These are phyloP conservation scores for Hylomyscus alleni DNA, from an alignment of 2,797 vertebrate species.

Conservation along the genomic window DNA sequence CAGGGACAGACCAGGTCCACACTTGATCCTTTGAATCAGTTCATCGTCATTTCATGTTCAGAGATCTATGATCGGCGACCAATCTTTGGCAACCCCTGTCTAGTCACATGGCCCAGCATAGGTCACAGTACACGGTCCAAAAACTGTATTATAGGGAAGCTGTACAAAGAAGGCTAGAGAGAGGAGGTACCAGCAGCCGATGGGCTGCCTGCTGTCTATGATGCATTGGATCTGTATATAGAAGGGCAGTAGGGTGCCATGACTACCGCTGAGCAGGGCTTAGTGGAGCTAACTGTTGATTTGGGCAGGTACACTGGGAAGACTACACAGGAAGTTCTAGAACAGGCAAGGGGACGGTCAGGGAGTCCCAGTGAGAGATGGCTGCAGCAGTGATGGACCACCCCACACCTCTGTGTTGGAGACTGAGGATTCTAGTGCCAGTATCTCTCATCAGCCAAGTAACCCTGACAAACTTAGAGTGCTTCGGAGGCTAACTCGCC, in stretches of 20 bases:
- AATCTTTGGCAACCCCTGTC: background rate
- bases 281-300: background rate
- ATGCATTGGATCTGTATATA: rapidly evolving
- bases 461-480: background rate
- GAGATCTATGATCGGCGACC: background rate
- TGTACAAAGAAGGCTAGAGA: background rate
- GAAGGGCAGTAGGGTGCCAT: background rate
- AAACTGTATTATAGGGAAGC: background rate
- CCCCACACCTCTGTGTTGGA: background rate
- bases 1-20: background rate
- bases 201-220: background rate
- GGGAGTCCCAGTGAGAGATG: background rate
- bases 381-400: rapidly evolving
- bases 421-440: background rate
- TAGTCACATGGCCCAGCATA: background rate
- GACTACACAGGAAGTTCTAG: rapidly evolving
- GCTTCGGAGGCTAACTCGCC: rapidly evolving
- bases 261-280: background rate
- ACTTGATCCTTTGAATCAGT: background rate
- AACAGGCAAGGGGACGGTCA: background rate
- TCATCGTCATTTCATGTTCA: background rate
- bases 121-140: background rate
- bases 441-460: background rate
- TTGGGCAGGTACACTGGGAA: background rate
- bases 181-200: rapidly evolving